These are phyloP conservation scores for Dufourea novaeangliae DNA, from an alignment of 1,140 invertebrate genomes.

Conservation along the genomic window DNA sequence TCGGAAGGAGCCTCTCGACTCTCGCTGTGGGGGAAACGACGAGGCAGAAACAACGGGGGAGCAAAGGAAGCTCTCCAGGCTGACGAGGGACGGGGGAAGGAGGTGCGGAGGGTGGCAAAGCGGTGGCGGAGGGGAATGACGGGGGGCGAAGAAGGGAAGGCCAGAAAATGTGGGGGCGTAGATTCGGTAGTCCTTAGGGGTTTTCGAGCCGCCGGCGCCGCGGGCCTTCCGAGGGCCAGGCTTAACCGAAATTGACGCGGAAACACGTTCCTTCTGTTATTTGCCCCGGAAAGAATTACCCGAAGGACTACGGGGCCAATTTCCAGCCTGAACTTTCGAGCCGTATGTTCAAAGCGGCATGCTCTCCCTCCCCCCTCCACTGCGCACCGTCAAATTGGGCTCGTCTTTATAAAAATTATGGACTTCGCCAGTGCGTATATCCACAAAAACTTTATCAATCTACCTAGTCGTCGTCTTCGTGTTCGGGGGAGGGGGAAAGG, in stretches of 20 bases:
- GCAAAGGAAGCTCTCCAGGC: not conserved
- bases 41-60: slow-evolving; percentile 22
- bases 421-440: too few relatives aligned
- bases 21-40: slow-evolving; percentile 1
- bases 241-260: not conserved
- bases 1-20: slow-evolving; percentile 52
- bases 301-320: not conserved
- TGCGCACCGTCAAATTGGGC: too few relatives aligned
- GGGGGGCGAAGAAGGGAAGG: slow-evolving; percentile 45
- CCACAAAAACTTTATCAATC: too few relatives aligned
- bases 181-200: slow-evolving; percentile 48
- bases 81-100: not conserved
- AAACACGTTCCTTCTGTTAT: slow-evolving; percentile 11
- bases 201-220: slow-evolving; percentile 29
- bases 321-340: not conserved
- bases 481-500: too few relatives aligned
- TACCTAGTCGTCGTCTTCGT: too few relatives aligned
- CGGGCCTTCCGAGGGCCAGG: slow-evolving; percentile 38
- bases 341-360: not conserved
- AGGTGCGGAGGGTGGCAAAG: not conserved
- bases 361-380: too few relatives aligned
- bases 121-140: not conserved
- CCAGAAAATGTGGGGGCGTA: slow-evolving; percentile 52
- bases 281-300: slow-evolving; percentile 8
- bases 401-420: too few relatives aligned